Evolutionary conservation across 2,113 vertebrate genomes (phyloP).

Genomic region (Syrrhaptes paradoxus): DNA sequence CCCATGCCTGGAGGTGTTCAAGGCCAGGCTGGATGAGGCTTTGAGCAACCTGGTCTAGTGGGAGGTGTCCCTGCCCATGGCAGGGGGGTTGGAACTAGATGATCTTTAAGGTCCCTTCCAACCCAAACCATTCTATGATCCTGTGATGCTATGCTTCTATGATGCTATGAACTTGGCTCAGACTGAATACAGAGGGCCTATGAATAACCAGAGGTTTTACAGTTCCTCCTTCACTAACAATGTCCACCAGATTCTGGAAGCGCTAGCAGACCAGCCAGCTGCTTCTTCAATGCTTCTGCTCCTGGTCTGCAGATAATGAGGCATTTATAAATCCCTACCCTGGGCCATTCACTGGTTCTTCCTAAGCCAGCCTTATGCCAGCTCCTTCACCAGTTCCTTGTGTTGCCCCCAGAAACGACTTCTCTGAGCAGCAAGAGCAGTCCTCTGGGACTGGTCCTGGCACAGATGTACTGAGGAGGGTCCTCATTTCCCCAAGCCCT

Average conservation of each 20-base stretch:
- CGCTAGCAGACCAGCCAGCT: neutral
- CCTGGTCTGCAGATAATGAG: neutral
- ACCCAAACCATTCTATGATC: no score
- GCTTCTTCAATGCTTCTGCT: conserved; percentile 12
- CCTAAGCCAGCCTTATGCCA: neutral
- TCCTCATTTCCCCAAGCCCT: neutral
- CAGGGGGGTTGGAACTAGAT: no score
- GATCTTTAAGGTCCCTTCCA: no score
- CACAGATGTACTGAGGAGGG: neutral
- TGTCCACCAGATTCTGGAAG: neutral
- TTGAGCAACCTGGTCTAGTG: no score
- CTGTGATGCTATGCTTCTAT: no score
- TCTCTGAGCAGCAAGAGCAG: neutral
- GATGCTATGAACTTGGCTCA: neutral
- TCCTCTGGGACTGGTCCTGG: neutral
- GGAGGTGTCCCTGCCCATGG: no score
- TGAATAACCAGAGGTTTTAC: neutral
- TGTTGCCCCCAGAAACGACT: neutral
- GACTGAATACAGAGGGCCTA: neutral
- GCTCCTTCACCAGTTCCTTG: neutral
- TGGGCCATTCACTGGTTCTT: neutral
- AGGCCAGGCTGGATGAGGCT: no score
- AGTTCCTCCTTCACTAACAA: neutral
- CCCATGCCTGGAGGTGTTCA: no score
- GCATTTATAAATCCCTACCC: neutral